Evolutionary conservation across 2,888 invertebrate genomes (phyloP), one percentile per base, ranked within the genome.

Genomic region (Dysmachus trigonus): DNA sequence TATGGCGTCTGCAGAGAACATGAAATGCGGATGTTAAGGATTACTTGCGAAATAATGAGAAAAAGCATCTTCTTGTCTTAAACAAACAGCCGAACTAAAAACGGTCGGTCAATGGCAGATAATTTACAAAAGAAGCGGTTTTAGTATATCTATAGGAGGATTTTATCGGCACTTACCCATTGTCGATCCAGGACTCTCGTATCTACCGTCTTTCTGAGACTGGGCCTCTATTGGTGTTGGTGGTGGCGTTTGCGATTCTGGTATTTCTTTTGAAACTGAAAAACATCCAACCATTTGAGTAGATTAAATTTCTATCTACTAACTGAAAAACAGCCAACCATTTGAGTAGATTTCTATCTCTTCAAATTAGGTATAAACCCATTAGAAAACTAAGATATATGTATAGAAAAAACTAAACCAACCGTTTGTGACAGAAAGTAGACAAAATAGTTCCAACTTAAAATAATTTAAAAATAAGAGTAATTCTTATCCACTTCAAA

Each of bases 171-270:
- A 71, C 87, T 87, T 86, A 88, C 88, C 87, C 77, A 85, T 86
- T 86, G 87, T 87, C 79, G 86, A 87, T 85, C 83, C 87, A 87
- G 86, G 88, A 87, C 87, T 88, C 38, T 87, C 86, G 35, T 85
- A 87, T 86, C 38, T 87, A 74, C 86, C 86, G 71, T 87, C 79
- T 82, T 77, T 87, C 38, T 88, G 88, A 7, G 84, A 81, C 82
- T 86, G 86, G 33, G 77, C 31, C 30, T 92, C 92, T 87, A 90
- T 91, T 74, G 92, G 92, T 87, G 92, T 92, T 87, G 92, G 92
- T 87, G 92, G 92, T 86, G 92, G 92, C 87, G 92, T 92, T 88
- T 91, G 91, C 77, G 92, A 92, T 87, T 90, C 87, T 76, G 91
- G 91, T 86, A 91, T 90, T 88, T 91, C 91, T 87, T 90, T 90